Conservation (phyloP, 2,888 invertebrate species). For the Branchipolynoe longqiensis region DNA sequence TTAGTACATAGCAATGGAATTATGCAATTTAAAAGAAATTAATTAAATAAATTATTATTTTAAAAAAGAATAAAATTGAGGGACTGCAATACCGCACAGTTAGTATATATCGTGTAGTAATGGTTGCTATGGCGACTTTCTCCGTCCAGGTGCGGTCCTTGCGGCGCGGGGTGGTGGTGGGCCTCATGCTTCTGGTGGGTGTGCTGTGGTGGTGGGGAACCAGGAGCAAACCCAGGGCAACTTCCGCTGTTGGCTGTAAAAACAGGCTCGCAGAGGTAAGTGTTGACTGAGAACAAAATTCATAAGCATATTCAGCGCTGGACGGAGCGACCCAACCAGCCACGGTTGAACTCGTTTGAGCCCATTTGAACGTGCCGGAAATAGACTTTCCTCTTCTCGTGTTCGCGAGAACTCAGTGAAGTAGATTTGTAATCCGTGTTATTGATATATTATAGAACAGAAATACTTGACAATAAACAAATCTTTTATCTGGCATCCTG, state of each 20-base stretch:
- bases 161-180: not conserved
- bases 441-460: too few relatives aligned
- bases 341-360: too few relatives aligned
- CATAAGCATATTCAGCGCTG: too few relatives aligned
- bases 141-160: conserved; percentile 8
- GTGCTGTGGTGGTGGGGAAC: conserved; percentile 27
- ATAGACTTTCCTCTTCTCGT: not conserved
- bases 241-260: conserved; percentile 52
- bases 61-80: too few relatives aligned
- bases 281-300: not conserved
- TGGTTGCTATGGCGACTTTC: not conserved
- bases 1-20: too few relatives aligned
- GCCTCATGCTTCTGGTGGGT: not conserved
- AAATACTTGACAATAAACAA: too few relatives aligned
- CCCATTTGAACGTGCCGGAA: not conserved
- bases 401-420: too few relatives aligned
- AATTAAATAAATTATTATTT: too few relatives aligned
- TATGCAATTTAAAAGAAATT: too few relatives aligned
- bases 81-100: too few relatives aligned
- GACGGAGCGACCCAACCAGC: too few relatives aligned
- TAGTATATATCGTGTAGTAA: not conserved
- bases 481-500: too few relatives aligned
- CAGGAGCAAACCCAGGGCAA: not conserved
- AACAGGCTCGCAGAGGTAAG: conserved; percentile 45
- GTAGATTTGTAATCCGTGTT: not conserved